Base-by-base conservation (phyloP, 2,113 vertebrate species). In the Ciconia boyciana region DNA sequence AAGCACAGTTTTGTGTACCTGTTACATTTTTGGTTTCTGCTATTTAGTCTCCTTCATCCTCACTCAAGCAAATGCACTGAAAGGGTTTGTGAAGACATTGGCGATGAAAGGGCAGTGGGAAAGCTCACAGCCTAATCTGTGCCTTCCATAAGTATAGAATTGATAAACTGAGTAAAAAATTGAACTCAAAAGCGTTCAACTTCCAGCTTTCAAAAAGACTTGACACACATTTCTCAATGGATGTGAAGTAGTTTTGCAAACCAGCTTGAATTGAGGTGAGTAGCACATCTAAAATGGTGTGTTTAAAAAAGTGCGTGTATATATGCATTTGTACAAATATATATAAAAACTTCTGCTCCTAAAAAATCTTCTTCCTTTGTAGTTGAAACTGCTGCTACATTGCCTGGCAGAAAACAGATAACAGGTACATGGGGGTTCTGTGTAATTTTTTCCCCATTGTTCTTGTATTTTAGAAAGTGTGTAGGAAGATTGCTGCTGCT, bases 341-440 rank as follows among this genome's bases (percentile, higher is more conserved):
- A 55, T 55, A 34, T 46, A 20, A 55, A 92, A 58, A 22, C 6
- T 83, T 81, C 25, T 48, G 12, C 34, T 72, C 12, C 81, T 94
- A 91, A 87, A 88, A 60, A 11, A 9, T 70, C 7, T 65, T 91
- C 28, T 95, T 95, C 26, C 43, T 96, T 93, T 92, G 70, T 62
- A 97, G 93, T 81, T 88, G 83, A 88, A 43, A 74, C 95, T 66
- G 26, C 87, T 75, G 86, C 87, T 51, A 90, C 36, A 0, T 57
- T 95, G 80, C 87, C 89, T 82, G 41, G 57, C 58, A 81, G 80
- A 87, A 74, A 46, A 55, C 62, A 44, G 17, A 1, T 49, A 61
- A 58, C 86, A 95, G 89, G 91, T 95, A 81, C 64, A 26, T 46
- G 57, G 2, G 43, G 8, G 3, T 87, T 89, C 74, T 87, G 15